A percentile compares a stretch with the other conserved stretches of the same genome.
Evolutionary conservation across 2,888 invertebrate species (phyloP).

Genomic region (Andrena hattorfiana): DNA sequence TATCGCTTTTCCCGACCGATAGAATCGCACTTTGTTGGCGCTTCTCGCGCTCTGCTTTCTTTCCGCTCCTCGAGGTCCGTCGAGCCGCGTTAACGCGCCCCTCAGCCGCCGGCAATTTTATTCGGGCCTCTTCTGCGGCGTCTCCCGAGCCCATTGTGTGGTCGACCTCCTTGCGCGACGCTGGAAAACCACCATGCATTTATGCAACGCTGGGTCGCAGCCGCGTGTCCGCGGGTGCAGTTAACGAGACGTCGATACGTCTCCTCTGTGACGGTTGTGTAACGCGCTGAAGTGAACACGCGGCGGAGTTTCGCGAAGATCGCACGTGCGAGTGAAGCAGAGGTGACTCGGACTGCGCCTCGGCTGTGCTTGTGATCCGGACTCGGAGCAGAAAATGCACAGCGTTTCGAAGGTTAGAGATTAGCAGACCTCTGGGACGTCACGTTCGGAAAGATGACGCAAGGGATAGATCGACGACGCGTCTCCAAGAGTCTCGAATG

Average conservation of each 20-base stretch:
- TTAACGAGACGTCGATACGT: slow-evolving; percentile 6
- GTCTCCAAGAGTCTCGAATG: no score
- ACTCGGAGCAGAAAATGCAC: no score
- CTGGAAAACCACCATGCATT: slow-evolving; percentile 60
- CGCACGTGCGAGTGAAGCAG: no score
- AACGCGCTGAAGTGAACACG: no score
- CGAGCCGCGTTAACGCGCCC: slow-evolving; percentile 19
- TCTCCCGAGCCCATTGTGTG: slow-evolving; percentile 43
- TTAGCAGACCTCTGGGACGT: no score
- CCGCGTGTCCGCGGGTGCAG: not conserved
- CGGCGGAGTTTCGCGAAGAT: no score
- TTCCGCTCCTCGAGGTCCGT: slow-evolving; percentile 24
- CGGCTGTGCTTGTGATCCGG: no score
- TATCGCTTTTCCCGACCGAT: slow-evolving; percentile 9
- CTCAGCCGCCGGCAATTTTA: slow-evolving; percentile 12
- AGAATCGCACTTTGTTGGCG: not conserved
- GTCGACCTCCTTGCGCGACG: slow-evolving; percentile 67
- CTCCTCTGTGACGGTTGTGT: no score
- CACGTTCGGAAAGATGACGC: no score
- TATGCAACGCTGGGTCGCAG: not conserved
- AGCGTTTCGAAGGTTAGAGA: no score
- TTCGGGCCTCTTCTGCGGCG: slow-evolving; percentile 27
- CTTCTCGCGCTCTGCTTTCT: slow-evolving; percentile 47
- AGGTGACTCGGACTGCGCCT: no score
- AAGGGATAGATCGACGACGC: no score